These are phyloP conservation scores for Thunnus albacares DNA, from an alignment of 2,797 vertebrate species.

Conservation along the genomic window DNA sequence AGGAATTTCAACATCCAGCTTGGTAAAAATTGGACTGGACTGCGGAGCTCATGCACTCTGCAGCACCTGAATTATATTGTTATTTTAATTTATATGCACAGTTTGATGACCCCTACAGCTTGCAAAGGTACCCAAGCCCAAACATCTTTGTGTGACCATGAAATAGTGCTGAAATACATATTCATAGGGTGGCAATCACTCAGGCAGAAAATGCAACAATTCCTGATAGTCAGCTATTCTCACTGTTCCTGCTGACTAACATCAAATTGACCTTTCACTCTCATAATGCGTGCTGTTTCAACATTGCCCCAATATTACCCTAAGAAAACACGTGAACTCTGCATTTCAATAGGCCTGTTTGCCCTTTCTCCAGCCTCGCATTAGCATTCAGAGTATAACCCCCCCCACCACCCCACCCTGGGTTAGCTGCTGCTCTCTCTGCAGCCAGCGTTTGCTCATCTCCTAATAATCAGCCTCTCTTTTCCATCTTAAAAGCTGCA, in stretches of 20 bases:
- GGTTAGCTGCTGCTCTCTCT: conserved; percentile 66
- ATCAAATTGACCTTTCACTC: conserved; percentile 80
- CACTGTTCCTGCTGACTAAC: conserved; percentile 76
- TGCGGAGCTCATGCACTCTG: conserved; percentile 6
- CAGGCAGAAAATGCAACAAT: conserved; percentile 68
- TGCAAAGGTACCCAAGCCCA: conserved; percentile 27
- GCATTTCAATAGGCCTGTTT: conserved; percentile 88
- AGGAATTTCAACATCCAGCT: conserved; percentile 77
- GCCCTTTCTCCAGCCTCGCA: conserved; percentile 80
- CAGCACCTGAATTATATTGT: conserved; percentile 60
- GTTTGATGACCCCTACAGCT: conserved; percentile 55
- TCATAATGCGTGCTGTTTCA: conserved; percentile 77
- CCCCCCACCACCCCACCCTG: conserved; percentile 39
- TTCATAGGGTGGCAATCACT: conserved; percentile 61
- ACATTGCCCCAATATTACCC: conserved; percentile 84
- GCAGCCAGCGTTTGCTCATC: conserved; percentile 74
- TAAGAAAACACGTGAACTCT: conserved; percentile 86
- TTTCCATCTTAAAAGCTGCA: conserved; percentile 81
- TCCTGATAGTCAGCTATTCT: conserved; percentile 65
- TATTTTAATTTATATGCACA: conserved; percentile 62
- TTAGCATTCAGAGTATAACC: conserved; percentile 86
- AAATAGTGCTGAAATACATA: conserved; percentile 59
- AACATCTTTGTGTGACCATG: conserved; percentile 53
- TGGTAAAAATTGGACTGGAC: conserved; percentile 61
- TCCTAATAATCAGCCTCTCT: conserved; percentile 79